Evolutionary conservation across 2,797 vertebrate genomes (phyloP).

Genomic region (Ibycter americanus): DNA sequence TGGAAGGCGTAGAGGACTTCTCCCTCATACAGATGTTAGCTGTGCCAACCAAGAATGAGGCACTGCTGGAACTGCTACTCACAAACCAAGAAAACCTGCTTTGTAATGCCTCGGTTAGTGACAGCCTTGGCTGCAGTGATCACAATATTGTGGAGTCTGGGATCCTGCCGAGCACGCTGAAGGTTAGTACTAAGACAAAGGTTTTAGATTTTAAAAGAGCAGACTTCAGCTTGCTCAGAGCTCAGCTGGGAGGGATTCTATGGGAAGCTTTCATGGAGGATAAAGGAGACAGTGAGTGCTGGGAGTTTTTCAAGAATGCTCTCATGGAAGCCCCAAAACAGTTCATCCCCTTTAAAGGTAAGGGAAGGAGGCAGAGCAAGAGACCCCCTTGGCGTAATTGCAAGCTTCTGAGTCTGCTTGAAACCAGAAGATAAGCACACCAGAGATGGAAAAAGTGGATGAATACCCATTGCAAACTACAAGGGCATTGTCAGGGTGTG

Average conservation of each 20-base stretch:
- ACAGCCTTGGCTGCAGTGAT: background rate
- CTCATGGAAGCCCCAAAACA: background rate
- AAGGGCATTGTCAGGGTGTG: background rate
- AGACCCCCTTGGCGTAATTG: background rate
- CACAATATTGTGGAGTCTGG: background rate
- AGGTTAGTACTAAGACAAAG: background rate
- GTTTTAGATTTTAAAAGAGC: background rate
- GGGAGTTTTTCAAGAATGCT: rapidly evolving
- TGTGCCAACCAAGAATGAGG: no score
- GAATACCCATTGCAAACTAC: background rate
- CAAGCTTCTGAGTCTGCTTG: background rate
- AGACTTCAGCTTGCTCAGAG: background rate
- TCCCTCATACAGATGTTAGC: no score
- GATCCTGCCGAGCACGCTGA: background rate
- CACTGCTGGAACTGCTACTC: no score
- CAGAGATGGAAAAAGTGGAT: background rate
- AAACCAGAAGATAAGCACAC: background rate
- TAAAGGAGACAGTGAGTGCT: background rate
- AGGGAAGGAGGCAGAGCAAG: background rate
- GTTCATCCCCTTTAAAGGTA: background rate
- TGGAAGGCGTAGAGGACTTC: no score
- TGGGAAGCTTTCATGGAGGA: background rate
- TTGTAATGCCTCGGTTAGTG: no score
- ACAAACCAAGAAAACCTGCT: no score
- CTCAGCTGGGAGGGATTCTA: background rate